A percentile compares a stretch with the other conserved stretches of the same genome.
These are phyloP conservation scores for Oenanthe melanoleuca DNA, from an alignment of 2,113 vertebrate species.

Conservation along the genomic window DNA sequence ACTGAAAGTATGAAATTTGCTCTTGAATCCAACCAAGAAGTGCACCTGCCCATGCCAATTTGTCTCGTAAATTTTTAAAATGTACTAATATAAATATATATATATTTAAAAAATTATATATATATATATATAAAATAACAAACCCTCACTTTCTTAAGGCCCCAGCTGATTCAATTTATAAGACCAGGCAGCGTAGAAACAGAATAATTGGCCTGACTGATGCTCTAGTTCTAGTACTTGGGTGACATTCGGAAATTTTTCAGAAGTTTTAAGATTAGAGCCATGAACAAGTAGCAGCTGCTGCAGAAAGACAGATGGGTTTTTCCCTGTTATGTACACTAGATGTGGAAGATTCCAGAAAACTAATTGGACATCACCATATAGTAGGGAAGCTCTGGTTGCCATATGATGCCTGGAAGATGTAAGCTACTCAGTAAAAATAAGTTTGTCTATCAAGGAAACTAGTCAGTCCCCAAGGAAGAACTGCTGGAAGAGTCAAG, in stretches of 20 bases:
- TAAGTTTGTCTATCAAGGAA: neutral
- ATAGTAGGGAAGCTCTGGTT: neutral
- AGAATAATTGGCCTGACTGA: neutral
- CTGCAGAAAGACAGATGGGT: neutral
- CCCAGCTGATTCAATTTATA: neutral
- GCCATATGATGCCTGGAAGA: neutral
- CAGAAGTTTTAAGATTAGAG: neutral
- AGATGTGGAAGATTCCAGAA: neutral
- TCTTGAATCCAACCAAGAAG: neutral
- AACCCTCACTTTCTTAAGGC: neutral
- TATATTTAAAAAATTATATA: no score
- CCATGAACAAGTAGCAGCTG: neutral
- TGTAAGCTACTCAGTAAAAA: neutral
- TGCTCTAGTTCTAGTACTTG: neutral
- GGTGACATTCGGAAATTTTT: neutral
- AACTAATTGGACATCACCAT: neutral
- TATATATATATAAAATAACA: neutral
- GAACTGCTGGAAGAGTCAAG: neutral
- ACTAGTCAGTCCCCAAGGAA: neutral
- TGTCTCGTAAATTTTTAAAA: neutral
- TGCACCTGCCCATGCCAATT: neutral
- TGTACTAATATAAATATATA: no score
- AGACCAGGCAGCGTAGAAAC: neutral
- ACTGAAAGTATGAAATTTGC: neutral
- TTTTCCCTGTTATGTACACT: neutral